A percentile compares a stretch with the other conserved stretches of the same genome.
phyloP scores from a whole-genome alignment of 2,113 vertebrate species.

The Podarcis cretensis region DNA sequence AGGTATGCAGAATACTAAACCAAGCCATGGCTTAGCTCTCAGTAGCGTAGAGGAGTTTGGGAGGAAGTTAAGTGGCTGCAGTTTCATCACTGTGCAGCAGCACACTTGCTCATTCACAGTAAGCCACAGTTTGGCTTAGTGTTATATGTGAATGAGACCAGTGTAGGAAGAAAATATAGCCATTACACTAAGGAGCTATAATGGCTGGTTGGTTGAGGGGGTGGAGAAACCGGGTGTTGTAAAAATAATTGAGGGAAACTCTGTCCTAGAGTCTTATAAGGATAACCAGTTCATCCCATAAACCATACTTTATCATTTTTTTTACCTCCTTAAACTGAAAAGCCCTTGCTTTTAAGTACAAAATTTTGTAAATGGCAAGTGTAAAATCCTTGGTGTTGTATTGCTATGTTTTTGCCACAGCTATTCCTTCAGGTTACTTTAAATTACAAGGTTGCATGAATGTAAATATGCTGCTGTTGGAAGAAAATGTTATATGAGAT shows the following conservation, averaged over 20 bases:
- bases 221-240: not conserved
- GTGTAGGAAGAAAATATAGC: not conserved
- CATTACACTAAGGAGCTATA: too few species aligned
- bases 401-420: not conserved
- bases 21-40: too few species aligned
- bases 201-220: too few species aligned
- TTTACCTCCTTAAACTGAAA: not conserved
- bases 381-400: not conserved
- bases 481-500: not conserved
- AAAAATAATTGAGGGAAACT: not conserved
- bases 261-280: not conserved
- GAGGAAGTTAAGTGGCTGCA: too few species aligned
- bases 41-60: too few species aligned
- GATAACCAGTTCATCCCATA: not conserved
- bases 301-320: not conserved
- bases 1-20: too few species aligned
- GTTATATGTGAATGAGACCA: not conserved
- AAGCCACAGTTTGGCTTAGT: not conserved
- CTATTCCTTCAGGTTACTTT: not conserved
- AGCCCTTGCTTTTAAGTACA: not conserved
- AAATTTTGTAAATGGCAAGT: not conserved
- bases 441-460: not conserved
- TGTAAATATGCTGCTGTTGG: not conserved
- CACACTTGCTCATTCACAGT: not conserved
- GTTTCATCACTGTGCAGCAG: too few species aligned